These are phyloP conservation scores for Drosophila parthenogenetica DNA, from an alignment of 2,888 invertebrate species.

Conservation along the genomic window DNA sequence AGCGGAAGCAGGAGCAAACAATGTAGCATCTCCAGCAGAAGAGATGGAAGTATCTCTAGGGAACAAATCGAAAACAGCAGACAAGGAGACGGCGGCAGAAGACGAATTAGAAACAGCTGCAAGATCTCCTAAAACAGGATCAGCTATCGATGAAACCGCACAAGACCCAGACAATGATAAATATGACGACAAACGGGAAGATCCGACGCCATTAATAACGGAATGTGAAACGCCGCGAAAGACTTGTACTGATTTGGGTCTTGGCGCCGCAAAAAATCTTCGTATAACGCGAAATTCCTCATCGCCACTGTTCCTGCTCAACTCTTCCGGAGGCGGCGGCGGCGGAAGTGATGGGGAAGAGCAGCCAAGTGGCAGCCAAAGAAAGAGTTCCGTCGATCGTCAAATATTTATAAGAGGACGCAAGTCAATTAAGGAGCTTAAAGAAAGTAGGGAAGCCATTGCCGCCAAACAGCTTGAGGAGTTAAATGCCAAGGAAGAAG, in stretches of 20 bases:
- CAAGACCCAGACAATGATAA: conserved; percentile 28
- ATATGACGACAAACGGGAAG: not conserved
- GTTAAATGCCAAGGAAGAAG: conserved; percentile 43
- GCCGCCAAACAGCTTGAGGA: conserved; percentile 50
- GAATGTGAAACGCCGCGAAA: conserved; percentile 39
- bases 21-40: conserved; percentile 25
- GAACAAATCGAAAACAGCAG: conserved; percentile 4
- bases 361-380: conserved; percentile 42
- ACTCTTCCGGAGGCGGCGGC: conserved; percentile 23
- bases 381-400: conserved; percentile 60
- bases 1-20: conserved; percentile 24
- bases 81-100: conserved; percentile 22
- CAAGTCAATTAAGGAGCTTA: conserved; percentile 77
- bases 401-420: conserved; percentile 72
- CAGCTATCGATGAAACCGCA: conserved; percentile 34
- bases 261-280: conserved; percentile 43
- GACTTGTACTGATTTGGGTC: conserved; percentile 26
- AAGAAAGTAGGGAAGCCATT: conserved; percentile 65
- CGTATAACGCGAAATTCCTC: conserved; percentile 79
- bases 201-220: conserved; percentile 3
- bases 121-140: conserved; percentile 13
- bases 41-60: conserved; percentile 28
- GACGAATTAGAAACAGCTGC: conserved; percentile 30
- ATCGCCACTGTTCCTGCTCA: conserved; percentile 65
- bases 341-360: conserved; percentile 52